These are phyloP conservation scores for Agrochola macilenta DNA, from an alignment of 2,888 invertebrate species.

Conservation along the genomic window DNA sequence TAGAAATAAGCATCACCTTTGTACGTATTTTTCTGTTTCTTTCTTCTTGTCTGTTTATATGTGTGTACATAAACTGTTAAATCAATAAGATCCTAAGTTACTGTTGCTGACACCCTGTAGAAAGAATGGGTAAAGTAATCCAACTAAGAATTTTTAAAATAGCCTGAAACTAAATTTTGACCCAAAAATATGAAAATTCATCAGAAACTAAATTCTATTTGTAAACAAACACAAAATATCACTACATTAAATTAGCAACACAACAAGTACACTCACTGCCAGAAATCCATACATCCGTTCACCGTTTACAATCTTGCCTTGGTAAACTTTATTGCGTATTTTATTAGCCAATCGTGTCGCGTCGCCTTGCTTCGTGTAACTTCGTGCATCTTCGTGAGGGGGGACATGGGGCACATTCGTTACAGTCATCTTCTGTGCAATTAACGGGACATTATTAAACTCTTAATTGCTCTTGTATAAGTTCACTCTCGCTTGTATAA, in stretches of 20 bases:
- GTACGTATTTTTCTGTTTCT: too few relatives aligned
- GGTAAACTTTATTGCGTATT: constrained; percentile 71
- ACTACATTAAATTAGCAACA: constrained; percentile 16
- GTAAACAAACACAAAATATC: neutral
- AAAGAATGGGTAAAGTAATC: neutral
- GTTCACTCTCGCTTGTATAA: constrained; percentile 74
- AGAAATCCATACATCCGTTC: constrained; percentile 25
- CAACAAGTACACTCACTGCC: constrained; percentile 7
- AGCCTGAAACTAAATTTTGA: neutral
- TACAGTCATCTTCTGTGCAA: constrained; percentile 75
- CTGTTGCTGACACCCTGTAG: neutral
- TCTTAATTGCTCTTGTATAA: constrained; percentile 80
- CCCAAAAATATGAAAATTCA: neutral
- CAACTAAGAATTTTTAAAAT: neutral
- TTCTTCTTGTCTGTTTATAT: too few relatives aligned
- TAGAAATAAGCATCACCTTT: too few relatives aligned
- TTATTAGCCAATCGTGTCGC: constrained; percentile 72
- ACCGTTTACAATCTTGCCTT: constrained; percentile 40
- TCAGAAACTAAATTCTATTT: neutral
- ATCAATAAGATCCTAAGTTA: neutral
- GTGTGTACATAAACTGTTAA: too few relatives aligned
- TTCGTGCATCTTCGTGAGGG: constrained; percentile 59
- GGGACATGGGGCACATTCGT: constrained; percentile 76
- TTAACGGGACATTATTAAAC: constrained; percentile 78
- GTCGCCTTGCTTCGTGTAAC: constrained; percentile 36